Evolutionary conservation across 2,888 invertebrate genomes (phyloP).

Genomic region (Antheraea assamensis): DNA sequence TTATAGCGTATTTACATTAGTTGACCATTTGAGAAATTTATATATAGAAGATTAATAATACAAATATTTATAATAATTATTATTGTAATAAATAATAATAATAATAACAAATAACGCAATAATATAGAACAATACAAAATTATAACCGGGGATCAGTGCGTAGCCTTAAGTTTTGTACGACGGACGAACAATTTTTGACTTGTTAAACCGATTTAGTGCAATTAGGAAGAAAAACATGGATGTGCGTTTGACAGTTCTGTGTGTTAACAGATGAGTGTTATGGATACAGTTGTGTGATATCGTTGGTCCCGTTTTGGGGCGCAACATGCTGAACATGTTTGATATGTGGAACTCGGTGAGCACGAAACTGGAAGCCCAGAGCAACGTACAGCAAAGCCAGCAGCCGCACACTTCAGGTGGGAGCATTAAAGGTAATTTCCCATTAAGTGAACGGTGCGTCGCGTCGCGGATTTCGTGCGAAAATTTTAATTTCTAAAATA

Average conservation of each 20-base stretch:
- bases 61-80: constrained; percentile 39
- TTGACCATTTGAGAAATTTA: constrained; percentile 82
- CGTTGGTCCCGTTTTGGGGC: constrained; percentile 48
- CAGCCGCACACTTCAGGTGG: constrained; percentile 91
- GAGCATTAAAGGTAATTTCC: constrained; percentile 90
- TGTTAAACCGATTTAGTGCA: constrained; percentile 47
- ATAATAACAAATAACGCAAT: constrained; percentile 47
- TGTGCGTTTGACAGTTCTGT: constrained; percentile 36
- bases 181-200: constrained; percentile 72
- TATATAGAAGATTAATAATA: constrained; percentile 37
- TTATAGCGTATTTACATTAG: constrained; percentile 81
- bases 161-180: constrained; percentile 76
- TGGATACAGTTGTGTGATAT: constrained; percentile 43
- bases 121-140: constrained; percentile 50
- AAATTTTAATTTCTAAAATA: no score
- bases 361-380: constrained; percentile 87
- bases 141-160: constrained; percentile 74
- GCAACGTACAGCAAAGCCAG: constrained; percentile 84
- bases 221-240: constrained; percentile 54
- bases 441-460: constrained; percentile 49
- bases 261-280: constrained; percentile 43
- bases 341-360: constrained; percentile 92
- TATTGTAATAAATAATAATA: constrained; percentile 53
- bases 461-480: constrained; percentile 11
- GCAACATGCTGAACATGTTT: constrained; percentile 86